Conservation (phyloP, 1,140 invertebrate genomes). For the Hesperophylax magnus region DNA sequence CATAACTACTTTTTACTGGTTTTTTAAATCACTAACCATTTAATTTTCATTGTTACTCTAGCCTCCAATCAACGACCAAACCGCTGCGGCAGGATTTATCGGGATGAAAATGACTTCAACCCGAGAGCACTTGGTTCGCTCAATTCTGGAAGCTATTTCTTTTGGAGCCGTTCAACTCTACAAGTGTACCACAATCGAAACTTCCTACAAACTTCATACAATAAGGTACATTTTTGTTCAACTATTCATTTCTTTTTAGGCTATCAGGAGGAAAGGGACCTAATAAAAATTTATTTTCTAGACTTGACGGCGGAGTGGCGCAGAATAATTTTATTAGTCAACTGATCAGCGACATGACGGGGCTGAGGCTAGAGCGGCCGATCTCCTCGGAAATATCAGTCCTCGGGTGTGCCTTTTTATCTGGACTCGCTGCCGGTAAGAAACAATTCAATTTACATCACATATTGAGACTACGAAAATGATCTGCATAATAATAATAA, state of each 20-base stretch:
- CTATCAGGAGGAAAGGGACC: too few species aligned
- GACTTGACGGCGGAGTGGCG: constrained; percentile 94
- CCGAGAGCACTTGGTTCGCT: constrained; percentile 84
- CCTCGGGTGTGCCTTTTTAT: constrained; percentile 85
- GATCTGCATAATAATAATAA: too few species aligned
- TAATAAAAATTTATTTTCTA: constrained; percentile 64
- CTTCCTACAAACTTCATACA: constrained; percentile 70
- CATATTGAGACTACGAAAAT: too few species aligned
- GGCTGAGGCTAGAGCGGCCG: constrained; percentile 80
- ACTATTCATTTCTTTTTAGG: neutral
- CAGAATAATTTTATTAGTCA: constrained; percentile 93
- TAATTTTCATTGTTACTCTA: constrained; percentile 63
- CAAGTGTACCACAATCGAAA: constrained; percentile 78
- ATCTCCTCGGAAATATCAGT: constrained; percentile 80
- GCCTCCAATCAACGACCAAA: constrained; percentile 90
- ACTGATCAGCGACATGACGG: constrained; percentile 85
- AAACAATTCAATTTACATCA: neutral
- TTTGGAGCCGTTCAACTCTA: constrained; percentile 87
- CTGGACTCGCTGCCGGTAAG: constrained; percentile 83
- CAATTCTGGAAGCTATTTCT: constrained; percentile 89
- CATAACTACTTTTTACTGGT: too few species aligned
- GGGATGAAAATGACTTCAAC: constrained; percentile 86
- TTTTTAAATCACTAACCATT: too few species aligned
- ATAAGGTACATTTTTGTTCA: constrained; percentile 72
- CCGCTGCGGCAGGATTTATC: constrained; percentile 86